Base-by-base conservation (phyloP, 30 jellyfish, hydroid and myxozoan genomes). In the Rhopilema esculentum region DNA sequence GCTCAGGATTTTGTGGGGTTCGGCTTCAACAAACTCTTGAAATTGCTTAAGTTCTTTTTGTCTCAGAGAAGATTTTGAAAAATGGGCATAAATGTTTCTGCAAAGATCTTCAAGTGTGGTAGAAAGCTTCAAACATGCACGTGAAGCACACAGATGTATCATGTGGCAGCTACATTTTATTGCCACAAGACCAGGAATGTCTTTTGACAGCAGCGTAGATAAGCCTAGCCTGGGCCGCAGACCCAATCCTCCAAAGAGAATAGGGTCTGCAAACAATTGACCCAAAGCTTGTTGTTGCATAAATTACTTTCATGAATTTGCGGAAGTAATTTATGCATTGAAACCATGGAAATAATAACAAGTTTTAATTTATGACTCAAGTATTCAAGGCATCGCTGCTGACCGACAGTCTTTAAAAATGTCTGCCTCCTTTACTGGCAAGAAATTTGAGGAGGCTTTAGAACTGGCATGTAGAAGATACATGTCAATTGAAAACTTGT, bases 131-230 rank as follows among this genome's bases (percentile, higher is more conserved):
- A 82, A 49, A 49, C 91, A 82, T 19, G 91, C 91, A 30, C 66
- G 85, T 23, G 91, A 82, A 21, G 89, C 89, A 79, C 91, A 79
- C 48, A 79, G 69, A 32, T 79, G 68, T 57, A 79, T 79, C 81
- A 65, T 57, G 69, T 61, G 89, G 75, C 91, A 82, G 25, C 85
- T 48, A 32, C 91, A 82, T 49, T 49, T 82, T 73, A 68, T 24
- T n/a, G 84, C 50, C 25, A 76, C 75, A 76, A 76, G 61, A 50
- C 61, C 50, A 20, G 87, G 87, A 9, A 51, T 9, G 23, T 76
- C 87, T n/a, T 50, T 76, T 51, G 53, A 8, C 87, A 76, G 1
- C 24, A 76, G 57, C 51, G 61, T 49, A 16, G 87, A 49, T 12
- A 76, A 23, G 48, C 75, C 52, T 75, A 76, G 12, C 12, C 9